A percentile compares a stretch with the other conserved stretches of the same genome.
These are phyloP conservation scores for Lampropteryx suffumata DNA, from an alignment of 2,888 invertebrate species.

Conservation along the genomic window DNA sequence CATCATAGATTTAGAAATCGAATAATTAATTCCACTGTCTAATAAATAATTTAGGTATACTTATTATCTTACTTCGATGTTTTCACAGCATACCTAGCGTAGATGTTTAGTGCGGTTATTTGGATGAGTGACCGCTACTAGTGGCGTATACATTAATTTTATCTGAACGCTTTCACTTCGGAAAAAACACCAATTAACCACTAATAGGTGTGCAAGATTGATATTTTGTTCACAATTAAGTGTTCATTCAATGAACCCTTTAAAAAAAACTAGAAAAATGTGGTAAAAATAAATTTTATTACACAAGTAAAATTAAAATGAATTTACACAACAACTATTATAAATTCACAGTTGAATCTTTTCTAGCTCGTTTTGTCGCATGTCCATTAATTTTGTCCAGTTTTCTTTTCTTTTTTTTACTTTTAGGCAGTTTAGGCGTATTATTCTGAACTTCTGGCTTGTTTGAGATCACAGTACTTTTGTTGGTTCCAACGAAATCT, in stretches of 20 bases:
- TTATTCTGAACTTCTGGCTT: conserved; percentile 40
- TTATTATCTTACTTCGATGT: too few species aligned
- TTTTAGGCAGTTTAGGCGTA: conserved; percentile 46
- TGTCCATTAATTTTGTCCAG: conserved; percentile 53
- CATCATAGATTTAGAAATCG: too few species aligned
- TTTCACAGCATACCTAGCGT: too few species aligned
- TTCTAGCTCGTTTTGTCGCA: conserved; percentile 52
- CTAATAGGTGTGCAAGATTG: too few species aligned
- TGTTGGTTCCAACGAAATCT: conserved; percentile 53
- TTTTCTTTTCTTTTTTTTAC: conserved; percentile 66
- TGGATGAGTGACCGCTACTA: too few species aligned
- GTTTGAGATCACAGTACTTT: conserved; percentile 50
- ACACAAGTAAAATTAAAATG: conserved; percentile 23
- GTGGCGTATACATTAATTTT: too few species aligned
- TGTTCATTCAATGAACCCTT: background rate
- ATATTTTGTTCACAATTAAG: too few species aligned
- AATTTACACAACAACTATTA: conserved; percentile 14
- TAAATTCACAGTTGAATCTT: conserved; percentile 40
- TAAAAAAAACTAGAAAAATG: background rate
- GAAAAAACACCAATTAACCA: too few species aligned
- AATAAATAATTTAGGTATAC: too few species aligned
- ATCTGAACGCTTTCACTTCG: too few species aligned
- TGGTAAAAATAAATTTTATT: conserved; percentile 20
- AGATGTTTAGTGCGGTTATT: too few species aligned
- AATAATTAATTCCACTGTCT: too few species aligned